These are phyloP conservation scores for Halocynthia aurantium DNA, from an alignment of 23 tunicate genomes.

Conservation along the genomic window DNA sequence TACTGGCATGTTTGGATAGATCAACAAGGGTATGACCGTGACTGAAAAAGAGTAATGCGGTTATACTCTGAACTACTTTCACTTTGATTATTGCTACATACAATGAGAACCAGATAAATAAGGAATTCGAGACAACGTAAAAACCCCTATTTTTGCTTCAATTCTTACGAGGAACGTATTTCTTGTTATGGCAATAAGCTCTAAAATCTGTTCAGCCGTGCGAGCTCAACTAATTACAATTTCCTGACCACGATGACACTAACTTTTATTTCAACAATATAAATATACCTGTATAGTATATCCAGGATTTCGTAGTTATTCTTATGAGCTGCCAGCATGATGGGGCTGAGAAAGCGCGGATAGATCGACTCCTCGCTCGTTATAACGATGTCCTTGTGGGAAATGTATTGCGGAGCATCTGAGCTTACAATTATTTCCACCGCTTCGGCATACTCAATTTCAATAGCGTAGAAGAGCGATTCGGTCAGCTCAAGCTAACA, in stretches of 20 bases:
- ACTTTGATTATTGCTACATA: too few species aligned
- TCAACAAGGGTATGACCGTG: slow-evolving; percentile 14
- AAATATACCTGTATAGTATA: slow-evolving; percentile 7
- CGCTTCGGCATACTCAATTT: slow-evolving; percentile 17
- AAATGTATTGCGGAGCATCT: background rate
- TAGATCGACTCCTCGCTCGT: slow-evolving; percentile 16
- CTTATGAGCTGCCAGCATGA: slow-evolving; percentile 27
- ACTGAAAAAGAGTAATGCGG: background rate
- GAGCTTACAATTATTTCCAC: slow-evolving; percentile 11
- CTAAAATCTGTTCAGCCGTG: too few species aligned
- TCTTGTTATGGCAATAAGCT: too few species aligned
- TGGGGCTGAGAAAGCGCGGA: slow-evolving; percentile 26
- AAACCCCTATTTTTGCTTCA: too few species aligned
- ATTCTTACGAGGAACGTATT: too few species aligned
- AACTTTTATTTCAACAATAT: background rate
- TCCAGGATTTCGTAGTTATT: slow-evolving; percentile 25
- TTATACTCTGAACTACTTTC: background rate
- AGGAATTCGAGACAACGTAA: too few species aligned
- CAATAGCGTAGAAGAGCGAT: slow-evolving; percentile 20
- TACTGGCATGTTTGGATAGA: slow-evolving; percentile 2
- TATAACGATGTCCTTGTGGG: slow-evolving; percentile 11
- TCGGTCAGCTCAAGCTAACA: slow-evolving; percentile 19
- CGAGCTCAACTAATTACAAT: too few species aligned
- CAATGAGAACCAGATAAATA: too few species aligned
- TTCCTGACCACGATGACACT: too few species aligned